Percentiles rank a stretch among this genome's conserved stretches.
Evolutionary conservation across 2,888 invertebrate genomes (phyloP).

Genomic region (Cryptus armator): DNA sequence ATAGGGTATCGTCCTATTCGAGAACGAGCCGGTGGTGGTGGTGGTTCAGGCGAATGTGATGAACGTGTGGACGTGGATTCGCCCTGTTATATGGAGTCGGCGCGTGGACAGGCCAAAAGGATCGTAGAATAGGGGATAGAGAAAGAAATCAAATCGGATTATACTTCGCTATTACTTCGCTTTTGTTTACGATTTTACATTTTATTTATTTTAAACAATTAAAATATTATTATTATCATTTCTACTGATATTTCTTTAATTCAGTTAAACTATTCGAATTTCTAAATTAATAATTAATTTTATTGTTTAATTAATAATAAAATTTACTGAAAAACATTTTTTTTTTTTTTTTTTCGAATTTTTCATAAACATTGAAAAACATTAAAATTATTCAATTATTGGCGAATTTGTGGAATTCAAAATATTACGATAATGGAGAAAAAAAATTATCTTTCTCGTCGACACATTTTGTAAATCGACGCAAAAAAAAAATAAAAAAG

Average conservation of each 20-base stretch:
- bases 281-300: no score
- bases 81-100: conserved; percentile 76
- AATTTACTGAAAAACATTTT: no score
- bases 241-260: no score
- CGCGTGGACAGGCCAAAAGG: conserved; percentile 72
- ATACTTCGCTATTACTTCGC: neutral
- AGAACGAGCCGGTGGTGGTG: conserved; percentile 64
- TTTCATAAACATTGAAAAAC: no score
- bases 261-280: no score
- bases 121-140: conserved; percentile 51
- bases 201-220: neutral
- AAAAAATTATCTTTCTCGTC: neutral
- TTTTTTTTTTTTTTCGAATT: no score
- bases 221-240: no score
- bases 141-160: neutral
- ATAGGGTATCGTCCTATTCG: conserved; percentile 53
- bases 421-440: no score
- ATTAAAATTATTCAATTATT: no score
- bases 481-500: neutral
- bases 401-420: no score
- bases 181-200: neutral
- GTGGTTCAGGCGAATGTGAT: conserved; percentile 68
- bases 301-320: no score
- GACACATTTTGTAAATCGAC: neutral
- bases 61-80: conserved; percentile 73